Conservation (phyloP, 2,113 vertebrate genomes). For the Coreoperca whiteheadi region DNA sequence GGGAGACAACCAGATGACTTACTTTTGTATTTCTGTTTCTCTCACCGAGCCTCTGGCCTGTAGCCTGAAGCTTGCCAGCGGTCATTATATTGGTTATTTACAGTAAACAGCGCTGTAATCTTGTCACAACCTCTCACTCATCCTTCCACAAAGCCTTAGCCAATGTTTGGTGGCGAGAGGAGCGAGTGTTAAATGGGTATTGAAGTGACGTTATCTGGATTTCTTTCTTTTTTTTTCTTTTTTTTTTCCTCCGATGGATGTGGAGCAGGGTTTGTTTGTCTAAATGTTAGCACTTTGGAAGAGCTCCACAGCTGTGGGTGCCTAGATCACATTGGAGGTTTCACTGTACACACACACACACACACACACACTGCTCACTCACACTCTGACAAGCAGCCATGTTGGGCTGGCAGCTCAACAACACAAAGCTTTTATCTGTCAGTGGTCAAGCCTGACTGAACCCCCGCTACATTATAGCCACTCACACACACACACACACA, state of each 20-base stretch:
- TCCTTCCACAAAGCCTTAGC: constrained; percentile 61
- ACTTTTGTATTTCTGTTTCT: constrained; percentile 69
- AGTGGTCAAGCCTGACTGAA: constrained; percentile 85
- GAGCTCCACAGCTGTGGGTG: constrained; percentile 77
- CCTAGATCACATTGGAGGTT: constrained; percentile 78
- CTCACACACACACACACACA: constrained; percentile 55
- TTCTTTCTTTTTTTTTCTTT: constrained; percentile 64
- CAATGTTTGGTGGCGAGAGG: constrained; percentile 67
- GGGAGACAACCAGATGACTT: constrained; percentile 76
- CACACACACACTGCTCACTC: constrained; percentile 75
- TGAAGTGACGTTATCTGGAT: constrained; percentile 73
- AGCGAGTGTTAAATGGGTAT: constrained; percentile 66
- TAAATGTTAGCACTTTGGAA: constrained; percentile 84
- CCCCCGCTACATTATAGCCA: constrained; percentile 81
- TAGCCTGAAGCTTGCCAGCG: constrained; percentile 67
- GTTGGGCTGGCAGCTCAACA: constrained; percentile 84
- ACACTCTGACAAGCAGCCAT: constrained; percentile 83
- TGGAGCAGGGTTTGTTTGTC: constrained; percentile 78
- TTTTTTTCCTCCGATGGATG: constrained; percentile 63
- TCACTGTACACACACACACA: constrained; percentile 34
- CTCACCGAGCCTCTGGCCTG: constrained; percentile 66
- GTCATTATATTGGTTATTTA: constrained; percentile 81
- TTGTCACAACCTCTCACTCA: constrained; percentile 65
- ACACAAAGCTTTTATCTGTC: constrained; percentile 86
- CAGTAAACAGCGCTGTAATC: constrained; percentile 76